Base-by-base conservation (phyloP, 2,797 vertebrate genomes). In the Onychomys arenicola region DNA sequence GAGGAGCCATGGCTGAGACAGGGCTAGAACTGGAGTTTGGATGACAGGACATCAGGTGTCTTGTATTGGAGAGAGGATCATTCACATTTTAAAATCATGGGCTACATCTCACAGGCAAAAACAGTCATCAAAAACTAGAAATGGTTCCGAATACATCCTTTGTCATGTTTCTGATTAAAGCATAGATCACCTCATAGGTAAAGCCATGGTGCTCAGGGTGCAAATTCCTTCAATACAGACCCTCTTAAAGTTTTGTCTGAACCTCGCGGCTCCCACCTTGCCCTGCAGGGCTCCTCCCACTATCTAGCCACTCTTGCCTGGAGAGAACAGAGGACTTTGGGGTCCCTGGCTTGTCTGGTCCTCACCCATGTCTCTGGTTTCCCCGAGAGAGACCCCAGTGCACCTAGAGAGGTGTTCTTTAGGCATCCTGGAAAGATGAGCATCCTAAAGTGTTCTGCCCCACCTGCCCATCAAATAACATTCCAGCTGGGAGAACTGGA, bases 401-500 rank as follows among this genome's bases (percentile, higher is more conserved):
- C 16, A 34, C 17, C 16, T 57, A 27, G 84, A 27, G 84, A 76
- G 9, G 46, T 43, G 59, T 76, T 13, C 40, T 71, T 83, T 29
- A 75, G 17, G 34, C 55, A 89, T 55, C 19, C 85, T 57, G 34
- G 55, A 92, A 93, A 94, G 75, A 77, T 29, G 9, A 57, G 2
- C 80, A 11, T 81, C 75, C 80, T 11, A 17, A 61, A 43, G 23
- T 5, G 16, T 37, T 85, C 69, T 14, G 63, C 77, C 63, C 80
- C 4, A 32, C 57, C 34, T 81, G 57, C 65, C 16, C 27, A 49
- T n/a, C 11, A 52, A 29, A 52, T 69, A 84, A 43, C 61, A 40
- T 86, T 40, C 29, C 43, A 34, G 32, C 34, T 90, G 91, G 91
- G 87, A 90, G 89, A 57, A 75, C 85, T 93, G 69, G 29, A 81